A percentile compares a stretch with the other conserved stretches of the same genome.
Conservation (phyloP, 2,113 vertebrate species). For the Catharus minimus region DNA sequence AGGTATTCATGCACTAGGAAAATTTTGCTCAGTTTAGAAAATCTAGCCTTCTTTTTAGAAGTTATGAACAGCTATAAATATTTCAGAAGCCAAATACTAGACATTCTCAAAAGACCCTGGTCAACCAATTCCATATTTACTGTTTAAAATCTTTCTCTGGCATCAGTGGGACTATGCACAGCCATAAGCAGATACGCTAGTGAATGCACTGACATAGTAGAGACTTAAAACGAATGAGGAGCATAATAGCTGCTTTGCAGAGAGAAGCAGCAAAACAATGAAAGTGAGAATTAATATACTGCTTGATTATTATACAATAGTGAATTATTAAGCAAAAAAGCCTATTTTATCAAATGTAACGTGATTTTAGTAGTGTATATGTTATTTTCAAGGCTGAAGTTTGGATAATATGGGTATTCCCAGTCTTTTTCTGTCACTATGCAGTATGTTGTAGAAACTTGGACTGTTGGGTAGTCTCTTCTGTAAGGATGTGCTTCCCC, state of each 20-base stretch:
- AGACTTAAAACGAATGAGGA: not conserved
- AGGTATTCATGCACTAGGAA: not conserved
- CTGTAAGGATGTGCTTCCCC: not conserved
- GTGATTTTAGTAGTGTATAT: not conserved
- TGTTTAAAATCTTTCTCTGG: not conserved
- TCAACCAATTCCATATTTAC: not conserved
- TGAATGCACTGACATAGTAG: not conserved
- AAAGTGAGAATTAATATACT: not conserved
- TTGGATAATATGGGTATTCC: not conserved
- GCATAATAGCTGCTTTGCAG: not conserved
- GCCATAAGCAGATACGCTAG: not conserved
- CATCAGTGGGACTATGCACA: not conserved
- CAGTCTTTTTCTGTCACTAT: not conserved
- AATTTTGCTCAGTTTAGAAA: not conserved
- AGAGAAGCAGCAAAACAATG: not conserved
- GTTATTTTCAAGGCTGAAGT: not conserved
- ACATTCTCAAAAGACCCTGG: not conserved
- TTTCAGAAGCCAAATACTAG: slow-evolving; percentile 10
- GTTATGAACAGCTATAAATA: slow-evolving; percentile 1
- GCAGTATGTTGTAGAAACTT: not conserved
- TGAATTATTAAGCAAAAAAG: not conserved
- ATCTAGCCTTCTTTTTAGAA: not conserved
- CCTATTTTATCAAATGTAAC: not conserved
- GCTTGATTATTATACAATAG: not conserved
- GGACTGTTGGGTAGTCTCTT: accelerated